A percentile compares a stretch with the other conserved stretches of the same genome.
These are phyloP conservation scores for Spilosoma lubricipeda DNA, from an alignment of 2,888 invertebrate species.

Conservation along the genomic window DNA sequence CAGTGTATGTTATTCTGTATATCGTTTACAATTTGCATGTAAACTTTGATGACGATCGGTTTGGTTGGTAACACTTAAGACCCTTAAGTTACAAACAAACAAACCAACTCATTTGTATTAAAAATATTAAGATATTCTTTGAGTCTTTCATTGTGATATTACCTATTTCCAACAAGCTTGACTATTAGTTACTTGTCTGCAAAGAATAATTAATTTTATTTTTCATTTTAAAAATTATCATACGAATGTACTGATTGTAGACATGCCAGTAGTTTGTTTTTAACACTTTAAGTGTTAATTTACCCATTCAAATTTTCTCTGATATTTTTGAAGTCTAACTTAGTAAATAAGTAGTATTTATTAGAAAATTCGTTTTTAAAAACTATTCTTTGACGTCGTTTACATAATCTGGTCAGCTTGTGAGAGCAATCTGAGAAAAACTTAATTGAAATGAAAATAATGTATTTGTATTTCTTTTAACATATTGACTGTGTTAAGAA, in stretches of 20 bases:
- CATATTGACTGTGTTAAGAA: neutral
- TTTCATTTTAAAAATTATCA: neutral
- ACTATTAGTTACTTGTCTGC: neutral
- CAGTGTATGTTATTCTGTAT: too few species aligned
- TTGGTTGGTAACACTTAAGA: too few species aligned
- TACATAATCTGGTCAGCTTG: neutral
- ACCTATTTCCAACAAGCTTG: neutral
- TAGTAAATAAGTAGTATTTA: neutral
- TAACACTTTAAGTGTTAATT: neutral
- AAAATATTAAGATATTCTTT: too few species aligned
- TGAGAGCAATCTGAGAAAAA: neutral
- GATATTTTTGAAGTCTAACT: neutral
- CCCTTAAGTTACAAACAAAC: too few species aligned
- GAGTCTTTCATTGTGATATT: too few species aligned
- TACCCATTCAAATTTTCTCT: neutral
- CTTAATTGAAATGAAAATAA: neutral
- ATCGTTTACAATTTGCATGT: too few species aligned
- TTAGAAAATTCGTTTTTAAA: neutral
- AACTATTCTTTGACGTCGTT: neutral
- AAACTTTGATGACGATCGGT: too few species aligned
- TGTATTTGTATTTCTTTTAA: neutral
- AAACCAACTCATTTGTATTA: too few species aligned
- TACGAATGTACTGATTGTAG: neutral
- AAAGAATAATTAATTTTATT: neutral
- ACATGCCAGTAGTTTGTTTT: neutral